Evolutionary conservation across 2,113 vertebrate species (phyloP).

Genomic region (Pipa parva): DNA sequence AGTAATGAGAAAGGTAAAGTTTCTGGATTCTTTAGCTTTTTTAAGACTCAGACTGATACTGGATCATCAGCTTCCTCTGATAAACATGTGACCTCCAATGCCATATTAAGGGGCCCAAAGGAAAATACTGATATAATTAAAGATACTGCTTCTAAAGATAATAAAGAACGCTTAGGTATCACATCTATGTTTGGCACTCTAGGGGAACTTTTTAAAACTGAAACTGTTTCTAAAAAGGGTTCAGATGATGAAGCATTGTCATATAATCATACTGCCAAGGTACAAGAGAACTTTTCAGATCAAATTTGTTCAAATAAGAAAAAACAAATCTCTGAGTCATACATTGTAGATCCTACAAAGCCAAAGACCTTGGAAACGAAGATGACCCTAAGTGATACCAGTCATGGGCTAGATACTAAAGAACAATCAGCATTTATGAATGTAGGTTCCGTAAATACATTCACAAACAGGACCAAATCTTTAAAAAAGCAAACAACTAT

Average conservation of each 20-base stretch:
- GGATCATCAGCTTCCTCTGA: conserved; percentile 30
- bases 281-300: neutral
- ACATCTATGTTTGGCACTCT: conserved; percentile 79
- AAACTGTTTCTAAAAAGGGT: conserved; percentile 53
- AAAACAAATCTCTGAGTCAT: neutral
- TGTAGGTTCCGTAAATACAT: neutral
- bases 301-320: neutral
- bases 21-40: conserved; percentile 73
- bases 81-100: neutral
- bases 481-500: neutral
- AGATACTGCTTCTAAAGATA: conserved; percentile 52
- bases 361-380: conserved; percentile 11
- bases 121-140: conserved; percentile 46
- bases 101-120: conserved; percentile 47
- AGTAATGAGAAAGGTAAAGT: conserved; percentile 61
- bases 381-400: neutral
- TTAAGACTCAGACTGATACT: conserved; percentile 75
- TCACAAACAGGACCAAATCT: neutral
- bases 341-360: neutral
- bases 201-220: conserved; percentile 73
- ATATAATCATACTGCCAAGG: neutral
- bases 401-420: neutral
- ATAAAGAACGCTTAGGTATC: conserved; percentile 63
- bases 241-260: neutral
- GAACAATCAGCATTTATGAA: neutral